These are phyloP conservation scores for Phrixothrix hirtus DNA, from an alignment of 2,888 invertebrate species.

Conservation along the genomic window DNA sequence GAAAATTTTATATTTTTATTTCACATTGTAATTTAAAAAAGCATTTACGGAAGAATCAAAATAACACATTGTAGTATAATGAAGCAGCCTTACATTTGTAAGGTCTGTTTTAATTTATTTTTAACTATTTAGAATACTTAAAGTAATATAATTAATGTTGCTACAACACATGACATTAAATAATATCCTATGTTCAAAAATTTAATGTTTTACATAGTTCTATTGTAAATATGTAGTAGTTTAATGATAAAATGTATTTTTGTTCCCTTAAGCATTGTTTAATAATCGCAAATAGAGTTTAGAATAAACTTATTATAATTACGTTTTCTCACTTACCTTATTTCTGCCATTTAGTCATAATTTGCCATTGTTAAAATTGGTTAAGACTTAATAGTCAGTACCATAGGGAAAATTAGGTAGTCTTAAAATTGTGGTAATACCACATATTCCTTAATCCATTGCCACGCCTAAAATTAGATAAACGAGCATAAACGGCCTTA, in stretches of 20 bases:
- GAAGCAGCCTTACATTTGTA: conserved; percentile 11
- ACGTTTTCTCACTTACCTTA: conserved; percentile 1
- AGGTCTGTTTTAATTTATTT: conserved; percentile 20
- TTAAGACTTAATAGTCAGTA: too few relatives aligned
- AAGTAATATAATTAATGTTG: conserved; percentile 39
- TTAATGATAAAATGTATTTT: conserved; percentile 47
- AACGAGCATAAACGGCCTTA: too few relatives aligned
- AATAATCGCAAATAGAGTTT: conserved; percentile 40
- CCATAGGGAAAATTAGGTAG: neutral
- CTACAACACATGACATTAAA: conserved; percentile 42
- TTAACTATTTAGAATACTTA: conserved; percentile 29
- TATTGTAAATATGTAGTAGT: conserved; percentile 49
- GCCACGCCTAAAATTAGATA: too few relatives aligned
- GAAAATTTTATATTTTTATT: conserved; percentile 11
- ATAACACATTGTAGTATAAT: conserved; percentile 10
- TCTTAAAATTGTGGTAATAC: too few relatives aligned
- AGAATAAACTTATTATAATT: conserved; percentile 38
- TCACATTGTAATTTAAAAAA: conserved; percentile 8
- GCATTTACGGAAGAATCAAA: conserved; percentile 6
- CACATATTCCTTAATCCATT: too few relatives aligned
- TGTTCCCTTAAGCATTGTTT: conserved; percentile 44
- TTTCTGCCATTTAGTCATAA: neutral
- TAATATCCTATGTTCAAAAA: conserved; percentile 42
- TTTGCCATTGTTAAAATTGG: too few relatives aligned
- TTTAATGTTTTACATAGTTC: conserved; percentile 47